These are phyloP conservation scores for Vultur gryphus DNA, from an alignment of 2,797 vertebrate species.

Conservation along the genomic window DNA sequence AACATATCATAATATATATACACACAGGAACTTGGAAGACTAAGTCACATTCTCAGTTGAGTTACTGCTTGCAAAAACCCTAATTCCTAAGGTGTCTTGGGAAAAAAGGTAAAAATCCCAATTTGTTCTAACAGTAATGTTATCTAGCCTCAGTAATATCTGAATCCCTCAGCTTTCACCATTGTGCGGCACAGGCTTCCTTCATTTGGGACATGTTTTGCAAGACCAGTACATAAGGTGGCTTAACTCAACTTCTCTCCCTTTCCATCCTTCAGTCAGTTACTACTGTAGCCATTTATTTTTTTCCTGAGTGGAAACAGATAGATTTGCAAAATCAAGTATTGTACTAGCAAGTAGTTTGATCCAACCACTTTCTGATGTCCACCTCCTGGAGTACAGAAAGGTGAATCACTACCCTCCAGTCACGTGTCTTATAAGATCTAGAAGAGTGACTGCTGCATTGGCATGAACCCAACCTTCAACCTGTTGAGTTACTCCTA, in stretches of 20 bases:
- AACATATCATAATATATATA: background rate
- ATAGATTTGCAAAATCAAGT: background rate
- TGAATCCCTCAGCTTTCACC: background rate
- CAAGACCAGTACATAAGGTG: background rate
- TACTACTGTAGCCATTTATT: background rate
- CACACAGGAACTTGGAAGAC: background rate
- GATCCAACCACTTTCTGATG: background rate
- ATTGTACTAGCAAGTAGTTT: background rate
- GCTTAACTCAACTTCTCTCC: background rate
- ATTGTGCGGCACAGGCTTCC: background rate
- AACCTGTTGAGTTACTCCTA: background rate
- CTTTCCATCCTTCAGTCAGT: background rate
- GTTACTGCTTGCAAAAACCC: background rate
- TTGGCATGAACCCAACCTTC: background rate
- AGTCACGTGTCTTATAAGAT: background rate
- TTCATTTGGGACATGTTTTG: background rate
- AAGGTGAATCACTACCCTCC: background rate
- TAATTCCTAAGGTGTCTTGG: background rate
- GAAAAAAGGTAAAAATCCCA: background rate
- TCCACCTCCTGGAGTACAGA: background rate
- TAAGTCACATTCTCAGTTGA: background rate
- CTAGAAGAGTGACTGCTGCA: background rate
- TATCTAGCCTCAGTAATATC: background rate
- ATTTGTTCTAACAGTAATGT: background rate
- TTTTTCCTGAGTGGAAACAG: background rate